Percentiles rank a stretch among this genome's conserved stretches.
phyloP scores from a whole-genome alignment of 1,140 invertebrate genomes.

The Trypoxylus dichotomus region DNA sequence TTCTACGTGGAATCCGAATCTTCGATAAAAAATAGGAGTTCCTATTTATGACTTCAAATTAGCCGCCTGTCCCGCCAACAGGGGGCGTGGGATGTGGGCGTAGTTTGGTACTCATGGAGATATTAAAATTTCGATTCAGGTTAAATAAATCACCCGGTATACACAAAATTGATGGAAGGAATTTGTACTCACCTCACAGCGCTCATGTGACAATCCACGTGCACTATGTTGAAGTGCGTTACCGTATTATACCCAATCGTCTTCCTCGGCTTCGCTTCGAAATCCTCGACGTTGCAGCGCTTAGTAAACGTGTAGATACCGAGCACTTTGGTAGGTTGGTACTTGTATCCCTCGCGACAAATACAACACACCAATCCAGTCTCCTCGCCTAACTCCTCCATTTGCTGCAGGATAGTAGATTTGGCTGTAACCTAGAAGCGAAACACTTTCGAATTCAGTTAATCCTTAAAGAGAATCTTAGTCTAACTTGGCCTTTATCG shows the following conservation, averaged over 20 bases:
- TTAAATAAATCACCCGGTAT: no score
- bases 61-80: no score
- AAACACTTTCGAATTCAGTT: no score
- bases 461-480: no score
- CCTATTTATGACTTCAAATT: no score
- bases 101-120: no score
- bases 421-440: constrained; percentile 76
- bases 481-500: constrained; percentile 79
- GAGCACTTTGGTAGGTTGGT: constrained; percentile 88
- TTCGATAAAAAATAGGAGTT: no score
- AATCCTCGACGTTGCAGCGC: constrained; percentile 92
- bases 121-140: no score
- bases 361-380: constrained; percentile 96
- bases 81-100: no score
- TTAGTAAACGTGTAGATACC: constrained; percentile 98
- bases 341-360: constrained; percentile 96
- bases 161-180: no score
- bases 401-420: constrained; percentile 86
- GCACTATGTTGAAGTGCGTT: constrained; percentile 97
- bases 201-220: constrained; percentile 97
- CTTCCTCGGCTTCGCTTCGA: constrained; percentile 82
- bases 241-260: constrained; percentile 90
- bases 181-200: constrained; percentile 71
- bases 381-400: constrained; percentile 94
- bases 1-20: no score